These are phyloP conservation scores for Sebastes itinus DNA, from an alignment of 2,797 vertebrate species.

Conservation along the genomic window DNA sequence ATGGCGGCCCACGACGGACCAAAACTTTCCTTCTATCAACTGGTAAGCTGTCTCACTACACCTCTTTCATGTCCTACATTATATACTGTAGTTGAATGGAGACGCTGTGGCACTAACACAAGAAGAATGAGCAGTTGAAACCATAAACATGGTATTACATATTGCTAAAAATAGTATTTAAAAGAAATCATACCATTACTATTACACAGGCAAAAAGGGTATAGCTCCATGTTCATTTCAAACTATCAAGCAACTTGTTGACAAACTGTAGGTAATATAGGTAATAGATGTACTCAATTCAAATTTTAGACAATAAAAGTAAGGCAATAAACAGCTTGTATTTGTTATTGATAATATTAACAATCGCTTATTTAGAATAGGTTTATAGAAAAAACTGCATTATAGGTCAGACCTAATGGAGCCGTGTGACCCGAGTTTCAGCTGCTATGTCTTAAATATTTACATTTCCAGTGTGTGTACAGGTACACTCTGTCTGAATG, in stretches of 20 bases:
- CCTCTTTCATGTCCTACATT: neutral
- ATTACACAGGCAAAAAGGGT: neutral
- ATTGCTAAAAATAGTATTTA: neutral
- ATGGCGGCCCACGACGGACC: conserved; percentile 85
- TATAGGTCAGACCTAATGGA: no score
- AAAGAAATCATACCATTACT: neutral
- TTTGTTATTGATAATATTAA: neutral
- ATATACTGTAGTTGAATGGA: neutral
- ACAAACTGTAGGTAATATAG: no score
- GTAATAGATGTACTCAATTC: no score
- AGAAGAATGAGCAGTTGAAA: neutral
- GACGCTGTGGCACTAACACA: neutral
- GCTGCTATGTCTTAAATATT: no score
- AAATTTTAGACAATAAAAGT: no score
- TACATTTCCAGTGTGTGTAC: no score
- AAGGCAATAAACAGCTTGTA: neutral
- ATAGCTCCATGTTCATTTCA: neutral
- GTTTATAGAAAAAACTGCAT: no score
- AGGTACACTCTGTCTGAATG: no score
- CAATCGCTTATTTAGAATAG: no score
- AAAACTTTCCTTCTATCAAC: conserved; percentile 80
- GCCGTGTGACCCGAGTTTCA: no score
- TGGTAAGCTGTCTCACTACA: conserved; percentile 61
- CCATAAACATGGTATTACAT: neutral
- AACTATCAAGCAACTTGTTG: neutral